Conservation (phyloP, 2,797 vertebrate species). For the Centroberyx gerrardi region DNA sequence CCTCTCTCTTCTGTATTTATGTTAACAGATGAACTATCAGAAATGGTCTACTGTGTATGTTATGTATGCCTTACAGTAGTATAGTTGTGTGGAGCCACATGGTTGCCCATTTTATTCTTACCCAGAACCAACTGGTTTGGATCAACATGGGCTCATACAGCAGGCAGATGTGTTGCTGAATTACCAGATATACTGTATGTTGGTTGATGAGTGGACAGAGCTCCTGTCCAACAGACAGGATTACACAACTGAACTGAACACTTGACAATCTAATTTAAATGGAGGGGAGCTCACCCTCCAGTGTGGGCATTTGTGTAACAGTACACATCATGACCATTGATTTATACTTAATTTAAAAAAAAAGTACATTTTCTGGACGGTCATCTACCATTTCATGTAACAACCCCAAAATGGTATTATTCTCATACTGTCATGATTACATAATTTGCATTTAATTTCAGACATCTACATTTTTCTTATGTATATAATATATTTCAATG, state of each 20-base stretch:
- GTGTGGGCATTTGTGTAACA: conserved; percentile 28
- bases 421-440: conserved; percentile 57
- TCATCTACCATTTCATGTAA: conserved; percentile 20
- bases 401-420: conserved; percentile 1
- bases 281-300: conserved; percentile 38
- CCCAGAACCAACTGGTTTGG: conserved; percentile 8
- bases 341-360: not conserved
- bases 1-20: conserved; percentile 1
- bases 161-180: not conserved
- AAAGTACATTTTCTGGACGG: conserved; percentile 8
- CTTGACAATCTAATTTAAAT: conserved; percentile 57
- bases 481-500: conserved; percentile 30
- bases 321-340: conserved; percentile 9
- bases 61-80: conserved; percentile 36
- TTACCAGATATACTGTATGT: not conserved
- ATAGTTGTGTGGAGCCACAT: conserved; percentile 11
- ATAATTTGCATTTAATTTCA: conserved; percentile 11
- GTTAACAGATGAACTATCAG: not conserved
- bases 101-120: not conserved
- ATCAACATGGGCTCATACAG: conserved; percentile 2
- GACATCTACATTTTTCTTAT: conserved; percentile 22
- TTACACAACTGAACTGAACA: conserved; percentile 32
- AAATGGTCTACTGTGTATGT: conserved; percentile 11
- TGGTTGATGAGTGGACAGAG: not conserved
- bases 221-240: conserved; percentile 5